A percentile compares a stretch with the other conserved stretches of the same genome.
Evolutionary conservation across 1,140 invertebrate genomes (phyloP).

Genomic region (Apis mellifera): DNA sequence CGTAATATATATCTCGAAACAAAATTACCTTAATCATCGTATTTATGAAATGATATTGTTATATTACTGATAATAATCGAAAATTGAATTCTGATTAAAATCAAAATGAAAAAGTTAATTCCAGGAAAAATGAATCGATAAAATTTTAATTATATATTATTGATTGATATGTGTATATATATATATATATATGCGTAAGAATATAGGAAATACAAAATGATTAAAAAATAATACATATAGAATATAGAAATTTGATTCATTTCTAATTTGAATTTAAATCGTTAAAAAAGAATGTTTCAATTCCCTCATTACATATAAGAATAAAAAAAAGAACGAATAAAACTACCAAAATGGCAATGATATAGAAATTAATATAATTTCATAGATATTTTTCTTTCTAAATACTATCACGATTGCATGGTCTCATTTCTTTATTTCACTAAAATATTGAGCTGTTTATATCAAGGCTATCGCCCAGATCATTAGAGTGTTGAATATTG

Average conservation of each 20-base stretch:
- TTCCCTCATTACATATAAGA: not conserved
- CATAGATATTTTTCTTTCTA: not conserved
- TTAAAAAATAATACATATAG: no score
- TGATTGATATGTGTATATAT: no score
- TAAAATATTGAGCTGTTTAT: constrained; percentile 29
- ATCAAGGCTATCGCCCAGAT: constrained; percentile 25
- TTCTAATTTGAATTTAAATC: no score
- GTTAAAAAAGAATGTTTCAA: no score
- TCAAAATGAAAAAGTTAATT: not conserved
- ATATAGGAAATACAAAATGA: not conserved
- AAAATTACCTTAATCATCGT: not conserved
- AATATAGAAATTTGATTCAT: no score
- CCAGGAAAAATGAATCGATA: not conserved
- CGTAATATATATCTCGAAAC: not conserved
- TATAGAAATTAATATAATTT: not conserved
- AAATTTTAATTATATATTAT: not conserved
- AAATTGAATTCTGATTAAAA: not conserved
- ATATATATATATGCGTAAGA: not conserved
- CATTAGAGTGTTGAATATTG: not conserved
- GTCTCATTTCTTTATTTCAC: not conserved
- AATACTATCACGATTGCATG: not conserved
- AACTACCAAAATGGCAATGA: not conserved
- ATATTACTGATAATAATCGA: not conserved
- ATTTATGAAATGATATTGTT: not conserved
- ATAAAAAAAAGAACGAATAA: not conserved